Conservation (phyloP, 2,888 invertebrate genomes). For the Acanthosepion pharaonis region DNA sequence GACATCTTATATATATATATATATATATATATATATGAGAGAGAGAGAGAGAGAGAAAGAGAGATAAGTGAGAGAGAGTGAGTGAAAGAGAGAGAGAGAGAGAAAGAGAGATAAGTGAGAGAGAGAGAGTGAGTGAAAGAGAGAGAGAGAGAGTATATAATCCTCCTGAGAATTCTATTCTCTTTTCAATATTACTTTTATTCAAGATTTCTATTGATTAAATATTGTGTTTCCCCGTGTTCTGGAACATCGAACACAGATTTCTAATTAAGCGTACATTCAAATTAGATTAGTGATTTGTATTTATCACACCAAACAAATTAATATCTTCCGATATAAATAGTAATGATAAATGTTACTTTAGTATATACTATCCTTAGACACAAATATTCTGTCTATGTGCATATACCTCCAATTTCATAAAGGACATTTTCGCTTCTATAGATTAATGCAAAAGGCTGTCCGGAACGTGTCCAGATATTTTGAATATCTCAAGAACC, state of each 20-base stretch:
- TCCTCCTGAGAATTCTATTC: neutral
- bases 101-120: neutral
- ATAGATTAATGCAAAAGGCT: too few species aligned
- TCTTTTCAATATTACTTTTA: neutral
- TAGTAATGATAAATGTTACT: neutral
- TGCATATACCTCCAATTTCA: too few species aligned
- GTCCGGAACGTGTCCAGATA: too few species aligned
- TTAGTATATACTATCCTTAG: too few species aligned
- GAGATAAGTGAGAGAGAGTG: neutral
- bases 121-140: neutral
- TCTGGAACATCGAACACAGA: neutral
- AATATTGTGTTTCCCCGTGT: neutral
- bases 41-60: neutral
- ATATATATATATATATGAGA: neutral
- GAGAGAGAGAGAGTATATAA: neutral
- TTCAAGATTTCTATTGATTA: neutral
- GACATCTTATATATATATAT: too few species aligned
- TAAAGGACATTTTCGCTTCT: too few species aligned
- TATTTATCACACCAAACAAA: neutral
- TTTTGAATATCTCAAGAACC: too few species aligned
- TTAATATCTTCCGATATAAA: neutral
- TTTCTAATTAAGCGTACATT: neutral
- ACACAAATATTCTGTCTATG: too few species aligned
- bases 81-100: neutral
- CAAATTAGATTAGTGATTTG: slow-evolving; percentile 6